phyloP scores from a whole-genome alignment of 2,797 vertebrate species.

The Peromyscus attwateri region DNA sequence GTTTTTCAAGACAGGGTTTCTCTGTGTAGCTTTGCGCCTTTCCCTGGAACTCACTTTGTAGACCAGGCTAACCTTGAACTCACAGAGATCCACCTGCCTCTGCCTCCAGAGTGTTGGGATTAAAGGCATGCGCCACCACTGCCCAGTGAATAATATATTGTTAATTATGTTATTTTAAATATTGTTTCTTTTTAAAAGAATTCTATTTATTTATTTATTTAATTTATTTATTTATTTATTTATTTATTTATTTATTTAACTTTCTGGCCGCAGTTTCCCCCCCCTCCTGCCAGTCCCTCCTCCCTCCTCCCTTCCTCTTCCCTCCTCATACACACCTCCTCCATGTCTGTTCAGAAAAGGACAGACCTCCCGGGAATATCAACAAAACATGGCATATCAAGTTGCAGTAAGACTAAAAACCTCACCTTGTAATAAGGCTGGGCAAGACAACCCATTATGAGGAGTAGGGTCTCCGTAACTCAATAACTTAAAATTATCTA shows the following conservation, averaged over 20 bases:
- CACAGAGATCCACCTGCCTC: too few species aligned
- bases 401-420: background rate
- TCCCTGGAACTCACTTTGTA: too few species aligned
- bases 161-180: background rate
- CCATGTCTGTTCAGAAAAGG: background rate
- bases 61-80: too few species aligned
- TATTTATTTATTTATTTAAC: background rate
- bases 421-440: background rate
- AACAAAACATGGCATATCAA: background rate
- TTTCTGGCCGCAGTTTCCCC: too few species aligned
- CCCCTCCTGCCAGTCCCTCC: background rate
- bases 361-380: accelerated
- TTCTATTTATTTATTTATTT: too few species aligned
- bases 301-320: background rate
- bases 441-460: background rate
- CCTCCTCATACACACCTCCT: background rate
- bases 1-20: too few species aligned
- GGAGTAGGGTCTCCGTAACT: background rate
- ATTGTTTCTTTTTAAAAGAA: background rate
- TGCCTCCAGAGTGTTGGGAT: too few species aligned
- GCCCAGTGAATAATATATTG: too few species aligned
- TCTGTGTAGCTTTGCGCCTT: too few species aligned
- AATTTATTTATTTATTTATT: too few species aligned
- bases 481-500: background rate
- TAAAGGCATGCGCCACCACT: too few species aligned